These are phyloP conservation scores for Gryllus bimaculatus DNA, from an alignment of 1,140 invertebrate species.

Conservation along the genomic window DNA sequence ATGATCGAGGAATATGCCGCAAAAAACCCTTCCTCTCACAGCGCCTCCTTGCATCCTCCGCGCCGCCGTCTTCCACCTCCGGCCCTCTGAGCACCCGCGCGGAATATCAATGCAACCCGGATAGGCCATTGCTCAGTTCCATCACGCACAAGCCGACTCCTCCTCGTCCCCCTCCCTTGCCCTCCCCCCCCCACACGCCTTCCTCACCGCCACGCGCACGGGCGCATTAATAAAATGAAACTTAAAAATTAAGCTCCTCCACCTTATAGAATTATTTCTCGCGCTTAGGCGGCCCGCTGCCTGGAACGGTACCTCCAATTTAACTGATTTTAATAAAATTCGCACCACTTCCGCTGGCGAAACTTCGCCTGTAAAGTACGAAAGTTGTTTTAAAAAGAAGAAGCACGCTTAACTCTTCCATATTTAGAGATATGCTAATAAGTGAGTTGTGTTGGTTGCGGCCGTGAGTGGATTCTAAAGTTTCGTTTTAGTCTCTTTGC, in stretches of 20 bases:
- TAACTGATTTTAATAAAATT: conserved; percentile 2
- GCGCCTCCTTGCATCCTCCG: too few relatives aligned
- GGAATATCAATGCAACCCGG: neutral
- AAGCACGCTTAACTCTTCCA: neutral
- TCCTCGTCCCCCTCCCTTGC: too few relatives aligned
- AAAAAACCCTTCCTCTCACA: too few relatives aligned
- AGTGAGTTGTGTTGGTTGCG: neutral
- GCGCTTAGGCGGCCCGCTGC: neutral
- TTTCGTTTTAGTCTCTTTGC: neutral
- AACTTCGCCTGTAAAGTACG: neutral
- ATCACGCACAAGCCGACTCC: neutral
- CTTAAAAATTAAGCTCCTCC: neutral
- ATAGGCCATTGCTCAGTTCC: neutral
- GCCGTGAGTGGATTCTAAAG: neutral
- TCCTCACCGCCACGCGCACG: too few relatives aligned
- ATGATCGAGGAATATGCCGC: too few relatives aligned
- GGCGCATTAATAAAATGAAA: neutral
- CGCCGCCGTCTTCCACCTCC: too few relatives aligned
- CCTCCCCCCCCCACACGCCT: neutral
- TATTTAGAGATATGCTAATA: neutral
- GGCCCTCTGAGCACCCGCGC: too few relatives aligned
- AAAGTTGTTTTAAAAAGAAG: neutral
- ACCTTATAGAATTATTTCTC: neutral
- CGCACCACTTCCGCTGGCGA: neutral
- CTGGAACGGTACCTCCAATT: neutral